Conservation (phyloP, 2,888 invertebrate genomes). For the Arenicola marina region DNA sequence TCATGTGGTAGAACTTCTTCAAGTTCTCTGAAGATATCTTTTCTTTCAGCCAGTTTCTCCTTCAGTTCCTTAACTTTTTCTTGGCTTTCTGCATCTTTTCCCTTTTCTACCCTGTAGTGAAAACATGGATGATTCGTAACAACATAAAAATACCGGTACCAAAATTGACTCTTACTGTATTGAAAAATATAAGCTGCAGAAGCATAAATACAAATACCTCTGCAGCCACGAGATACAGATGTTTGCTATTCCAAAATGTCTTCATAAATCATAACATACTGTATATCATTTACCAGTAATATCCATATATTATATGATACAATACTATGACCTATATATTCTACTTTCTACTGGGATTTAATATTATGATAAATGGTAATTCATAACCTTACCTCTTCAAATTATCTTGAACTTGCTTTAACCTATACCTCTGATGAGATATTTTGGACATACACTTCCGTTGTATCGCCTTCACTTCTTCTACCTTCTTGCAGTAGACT, state of each 20-base stretch:
- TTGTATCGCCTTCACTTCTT: slow-evolving; percentile 81
- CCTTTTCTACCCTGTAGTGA: too few relatives aligned
- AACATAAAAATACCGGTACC: too few relatives aligned
- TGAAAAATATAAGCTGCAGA: too few relatives aligned
- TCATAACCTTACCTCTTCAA: slow-evolving; percentile 85
- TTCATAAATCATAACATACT: too few relatives aligned
- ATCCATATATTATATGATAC: background rate
- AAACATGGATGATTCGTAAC: too few relatives aligned
- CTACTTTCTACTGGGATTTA: background rate
- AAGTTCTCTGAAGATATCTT: slow-evolving; percentile 85
- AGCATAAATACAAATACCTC: too few relatives aligned
- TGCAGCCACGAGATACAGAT: too few relatives aligned
- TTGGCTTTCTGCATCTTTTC: slow-evolving; percentile 60
- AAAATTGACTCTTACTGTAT: too few relatives aligned
- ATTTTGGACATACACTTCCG: slow-evolving; percentile 82
- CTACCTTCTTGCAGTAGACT: slow-evolving; percentile 81
- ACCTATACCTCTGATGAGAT: slow-evolving; percentile 87
- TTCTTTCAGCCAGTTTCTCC: slow-evolving; percentile 80
- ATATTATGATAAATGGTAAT: background rate
- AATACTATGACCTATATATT: slow-evolving; percentile 12
- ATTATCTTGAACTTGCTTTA: slow-evolving; percentile 78
- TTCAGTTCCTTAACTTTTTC: slow-evolving; percentile 68
- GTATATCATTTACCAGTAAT: background rate
- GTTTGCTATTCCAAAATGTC: too few relatives aligned
- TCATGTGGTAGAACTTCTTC: slow-evolving; percentile 91